A percentile compares a stretch with the other conserved stretches of the same genome.
phyloP scores from a whole-genome alignment of 2,113 vertebrate genomes.

The Corythornis madagascariensis region DNA sequence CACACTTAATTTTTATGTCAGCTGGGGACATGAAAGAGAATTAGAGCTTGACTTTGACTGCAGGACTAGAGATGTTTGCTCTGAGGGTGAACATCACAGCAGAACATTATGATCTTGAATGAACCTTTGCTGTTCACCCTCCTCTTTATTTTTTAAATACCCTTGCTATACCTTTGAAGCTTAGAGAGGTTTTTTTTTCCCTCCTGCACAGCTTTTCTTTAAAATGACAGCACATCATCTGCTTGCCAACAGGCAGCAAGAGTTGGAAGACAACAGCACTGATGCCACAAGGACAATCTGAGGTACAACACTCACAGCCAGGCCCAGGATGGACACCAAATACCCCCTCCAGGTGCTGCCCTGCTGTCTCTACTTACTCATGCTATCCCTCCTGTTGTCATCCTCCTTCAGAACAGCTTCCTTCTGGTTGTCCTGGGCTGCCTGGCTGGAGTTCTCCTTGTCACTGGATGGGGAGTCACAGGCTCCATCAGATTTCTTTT shows the following conservation, averaged over 20 bases:
- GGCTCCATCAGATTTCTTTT: conserved; percentile 91
- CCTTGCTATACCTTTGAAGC: background rate
- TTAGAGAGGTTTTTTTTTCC: accelerated
- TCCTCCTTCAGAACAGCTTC: conserved; percentile 83
- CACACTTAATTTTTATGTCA: background rate
- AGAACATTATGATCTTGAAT: background rate
- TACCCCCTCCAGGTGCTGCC: background rate
- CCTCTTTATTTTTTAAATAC: background rate
- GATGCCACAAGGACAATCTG: background rate
- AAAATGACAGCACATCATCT: background rate
- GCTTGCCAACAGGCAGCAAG: background rate
- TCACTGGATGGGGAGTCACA: conserved; percentile 98
- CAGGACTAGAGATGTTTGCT: background rate
- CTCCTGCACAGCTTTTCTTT: background rate
- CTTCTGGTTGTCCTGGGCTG: conserved; percentile 86
- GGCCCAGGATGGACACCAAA: accelerated
- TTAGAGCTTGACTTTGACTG: background rate
- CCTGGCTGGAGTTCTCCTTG: conserved; percentile 93
- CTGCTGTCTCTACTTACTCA: conserved; percentile 79
- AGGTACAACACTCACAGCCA: background rate
- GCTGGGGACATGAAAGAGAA: background rate
- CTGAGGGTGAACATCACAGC: background rate
- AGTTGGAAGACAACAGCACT: background rate
- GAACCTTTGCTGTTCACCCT: accelerated
- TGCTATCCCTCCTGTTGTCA: conserved; percentile 86